Percentiles rank a stretch among this genome's conserved stretches.
Evolutionary conservation across 2,888 invertebrate species (phyloP).

Genomic region (Achlya flavicornis): DNA sequence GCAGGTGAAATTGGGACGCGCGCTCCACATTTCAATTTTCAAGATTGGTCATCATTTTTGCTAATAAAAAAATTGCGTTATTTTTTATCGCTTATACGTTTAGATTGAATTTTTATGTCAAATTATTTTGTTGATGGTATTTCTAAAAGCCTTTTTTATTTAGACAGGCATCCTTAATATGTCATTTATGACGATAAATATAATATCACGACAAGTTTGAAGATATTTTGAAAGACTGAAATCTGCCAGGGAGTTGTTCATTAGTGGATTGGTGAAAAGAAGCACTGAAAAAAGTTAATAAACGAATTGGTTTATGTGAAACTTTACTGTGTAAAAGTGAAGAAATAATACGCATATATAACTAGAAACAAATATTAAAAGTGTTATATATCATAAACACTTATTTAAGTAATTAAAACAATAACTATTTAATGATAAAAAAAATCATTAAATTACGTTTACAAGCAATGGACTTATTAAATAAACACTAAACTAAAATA

Average conservation of each 20-base stretch:
- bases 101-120: constrained; percentile 27
- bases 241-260: neutral
- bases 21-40: constrained; percentile 44
- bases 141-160: neutral
- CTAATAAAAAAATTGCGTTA: constrained; percentile 38
- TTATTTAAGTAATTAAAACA: no score
- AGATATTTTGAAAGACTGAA: neutral
- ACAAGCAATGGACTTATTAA: no score
- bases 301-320: neutral
- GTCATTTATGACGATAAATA: constrained; percentile 20
- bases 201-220: constrained; percentile 13
- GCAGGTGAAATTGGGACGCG: constrained; percentile 53
- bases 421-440: no score
- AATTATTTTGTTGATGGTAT: constrained; percentile 22
- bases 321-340: constrained; percentile 14
- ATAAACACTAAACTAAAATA: no score
- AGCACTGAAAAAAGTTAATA: neutral
- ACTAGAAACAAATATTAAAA: no score
- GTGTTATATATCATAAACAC: no score
- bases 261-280: neutral
- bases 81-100: constrained; percentile 22
- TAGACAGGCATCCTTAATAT: constrained; percentile 24
- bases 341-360: no score
- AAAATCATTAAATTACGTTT: no score
- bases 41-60: constrained; percentile 41